These are phyloP conservation scores for Luperina nickerlii DNA, from an alignment of 2,888 invertebrate species.

Conservation along the genomic window DNA sequence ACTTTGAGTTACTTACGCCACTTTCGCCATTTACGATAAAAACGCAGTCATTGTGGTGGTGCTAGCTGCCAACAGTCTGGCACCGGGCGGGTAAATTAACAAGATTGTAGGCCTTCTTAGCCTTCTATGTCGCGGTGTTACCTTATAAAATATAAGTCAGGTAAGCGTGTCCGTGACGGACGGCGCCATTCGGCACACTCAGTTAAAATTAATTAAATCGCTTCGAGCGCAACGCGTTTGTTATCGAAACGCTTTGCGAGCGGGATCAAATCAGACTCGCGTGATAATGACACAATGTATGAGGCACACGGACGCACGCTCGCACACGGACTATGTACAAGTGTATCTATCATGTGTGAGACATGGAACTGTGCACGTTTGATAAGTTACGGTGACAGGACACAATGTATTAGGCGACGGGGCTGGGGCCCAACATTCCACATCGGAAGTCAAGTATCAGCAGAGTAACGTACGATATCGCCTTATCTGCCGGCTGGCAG, in stretches of 20 bases:
- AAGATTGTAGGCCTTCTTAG: conserved; percentile 8
- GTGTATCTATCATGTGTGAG: background rate
- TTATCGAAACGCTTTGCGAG: conserved; percentile 22
- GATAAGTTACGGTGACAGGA: conserved; percentile 4
- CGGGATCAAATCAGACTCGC: conserved; percentile 31
- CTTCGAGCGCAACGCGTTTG: conserved; percentile 21
- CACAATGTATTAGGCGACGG: background rate
- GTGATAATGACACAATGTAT: too few relatives aligned
- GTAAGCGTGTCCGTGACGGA: conserved; percentile 26
- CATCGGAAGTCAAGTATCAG: conserved; percentile 12
- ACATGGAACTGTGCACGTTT: background rate
- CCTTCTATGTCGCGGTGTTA: background rate
- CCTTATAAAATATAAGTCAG: conserved; percentile 24
- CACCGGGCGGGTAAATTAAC: background rate
- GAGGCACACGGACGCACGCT: too few relatives aligned
- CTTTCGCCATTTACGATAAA: background rate
- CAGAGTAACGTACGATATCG: background rate
- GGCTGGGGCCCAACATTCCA: background rate
- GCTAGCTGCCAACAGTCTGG: background rate
- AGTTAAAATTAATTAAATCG: conserved; percentile 61
- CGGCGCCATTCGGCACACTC: conserved; percentile 42
- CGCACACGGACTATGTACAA: background rate
- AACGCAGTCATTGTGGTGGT: background rate
- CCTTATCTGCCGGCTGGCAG: conserved; percentile 7
- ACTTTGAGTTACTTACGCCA: background rate